Conservation (phyloP, 2,888 invertebrate genomes). For the Rotaria macrura region DNA sequence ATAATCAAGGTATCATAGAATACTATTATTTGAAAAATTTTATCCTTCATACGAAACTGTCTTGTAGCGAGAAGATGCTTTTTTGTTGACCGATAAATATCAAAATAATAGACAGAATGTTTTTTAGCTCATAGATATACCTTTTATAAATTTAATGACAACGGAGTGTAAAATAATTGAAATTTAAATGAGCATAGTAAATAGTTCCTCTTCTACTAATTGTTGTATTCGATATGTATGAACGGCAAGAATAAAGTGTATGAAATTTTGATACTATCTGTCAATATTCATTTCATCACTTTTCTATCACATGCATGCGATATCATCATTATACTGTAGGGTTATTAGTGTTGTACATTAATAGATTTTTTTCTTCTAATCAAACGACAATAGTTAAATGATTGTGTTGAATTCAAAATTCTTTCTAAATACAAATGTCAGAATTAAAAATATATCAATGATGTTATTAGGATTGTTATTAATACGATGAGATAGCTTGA, state of each 20-base stretch:
- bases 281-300: not conserved
- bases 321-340: not conserved
- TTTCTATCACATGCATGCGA: not conserved
- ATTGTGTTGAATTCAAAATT: not conserved
- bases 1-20: not conserved
- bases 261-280: not conserved
- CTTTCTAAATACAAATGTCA: not conserved
- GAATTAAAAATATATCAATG: too few relatives aligned
- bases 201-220: not conserved
- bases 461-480: too few relatives aligned
- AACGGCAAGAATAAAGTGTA: not conserved
- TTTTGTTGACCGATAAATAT: too few relatives aligned
- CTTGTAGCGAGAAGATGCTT: too few relatives aligned
- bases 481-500: too few relatives aligned
- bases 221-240: not conserved
- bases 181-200: not conserved
- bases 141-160: not conserved
- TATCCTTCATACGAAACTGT: not conserved
- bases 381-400: too few relatives aligned
- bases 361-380: not conserved
- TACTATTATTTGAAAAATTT: not conserved
- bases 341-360: not conserved
- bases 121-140: not conserved
- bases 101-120: too few relatives aligned
- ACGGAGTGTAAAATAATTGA: not conserved